These are phyloP conservation scores for Phrixothrix hirtus DNA, from an alignment of 2,888 invertebrate genomes.

Conservation along the genomic window DNA sequence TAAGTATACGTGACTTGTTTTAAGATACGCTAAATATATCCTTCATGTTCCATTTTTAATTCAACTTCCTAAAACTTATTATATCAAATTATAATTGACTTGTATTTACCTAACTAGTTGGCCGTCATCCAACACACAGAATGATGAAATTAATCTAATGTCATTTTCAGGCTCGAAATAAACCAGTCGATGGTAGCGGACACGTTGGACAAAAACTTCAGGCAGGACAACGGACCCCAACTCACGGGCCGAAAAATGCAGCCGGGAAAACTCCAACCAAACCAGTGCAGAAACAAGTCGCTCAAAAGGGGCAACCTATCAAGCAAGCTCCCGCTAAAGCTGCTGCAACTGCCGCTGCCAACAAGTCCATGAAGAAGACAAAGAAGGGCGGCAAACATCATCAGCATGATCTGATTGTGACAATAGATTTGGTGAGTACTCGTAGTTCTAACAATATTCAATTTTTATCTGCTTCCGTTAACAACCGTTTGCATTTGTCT, in stretches of 20 bases:
- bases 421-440: slow-evolving; percentile 79
- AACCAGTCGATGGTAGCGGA: slow-evolving; percentile 77
- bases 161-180: slow-evolving; percentile 73
- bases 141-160: too few species aligned
- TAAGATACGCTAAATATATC: too few species aligned
- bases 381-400: slow-evolving; percentile 80
- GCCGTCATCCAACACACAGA: too few species aligned
- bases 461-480: too few species aligned
- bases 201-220: slow-evolving; percentile 73
- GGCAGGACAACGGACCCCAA: slow-evolving; percentile 67
- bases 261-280: slow-evolving; percentile 61
- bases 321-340: slow-evolving; percentile 66
- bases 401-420: slow-evolving; percentile 80
- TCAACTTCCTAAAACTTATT: too few species aligned
- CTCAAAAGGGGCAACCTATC: slow-evolving; percentile 74
- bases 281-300: slow-evolving; percentile 69
- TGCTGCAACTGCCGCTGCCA: slow-evolving; percentile 61
- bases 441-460: too few species aligned
- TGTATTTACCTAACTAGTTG: too few species aligned
- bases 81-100: too few species aligned
- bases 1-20: too few species aligned
- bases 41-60: too few species aligned
- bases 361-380: slow-evolving; percentile 70
- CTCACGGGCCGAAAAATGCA: slow-evolving; percentile 61
- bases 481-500: too few species aligned